Conservation (phyloP, 2,113 vertebrate species). For the Eidolon helvum region DNA sequence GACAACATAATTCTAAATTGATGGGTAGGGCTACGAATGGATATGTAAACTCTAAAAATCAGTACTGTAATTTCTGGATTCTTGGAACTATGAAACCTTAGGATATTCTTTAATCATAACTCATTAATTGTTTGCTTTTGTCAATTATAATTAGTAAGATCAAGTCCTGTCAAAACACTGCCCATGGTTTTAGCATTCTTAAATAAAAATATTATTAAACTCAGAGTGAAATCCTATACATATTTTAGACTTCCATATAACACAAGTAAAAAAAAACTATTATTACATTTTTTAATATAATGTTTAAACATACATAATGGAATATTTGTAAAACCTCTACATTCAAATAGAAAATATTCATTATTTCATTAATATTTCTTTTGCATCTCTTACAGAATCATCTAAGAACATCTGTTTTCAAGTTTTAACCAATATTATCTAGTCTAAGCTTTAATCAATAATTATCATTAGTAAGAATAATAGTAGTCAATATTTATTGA, state of each 20-base stretch:
- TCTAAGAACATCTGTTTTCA: conserved; percentile 7
- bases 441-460: not conserved
- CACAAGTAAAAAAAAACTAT: not conserved
- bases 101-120: not conserved
- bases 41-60: not conserved
- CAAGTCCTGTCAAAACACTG: not conserved
- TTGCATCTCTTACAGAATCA: not conserved
- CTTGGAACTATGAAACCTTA: not conserved
- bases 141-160: not conserved
- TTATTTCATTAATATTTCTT: not conserved
- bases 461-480: not conserved
- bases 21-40: not conserved
- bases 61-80: not conserved
- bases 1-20: not conserved
- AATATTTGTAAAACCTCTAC: not conserved
- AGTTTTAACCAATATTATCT: not conserved
- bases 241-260: not conserved
- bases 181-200: not conserved
- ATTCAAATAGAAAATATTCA: not conserved
- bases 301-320: not conserved
- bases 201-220: not conserved
- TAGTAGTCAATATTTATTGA: not conserved
- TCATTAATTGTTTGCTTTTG: not conserved
- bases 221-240: not conserved
- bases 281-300: not conserved